phyloP scores from a whole-genome alignment of 2,888 invertebrate genomes.

The Macrophya alboannulata region DNA sequence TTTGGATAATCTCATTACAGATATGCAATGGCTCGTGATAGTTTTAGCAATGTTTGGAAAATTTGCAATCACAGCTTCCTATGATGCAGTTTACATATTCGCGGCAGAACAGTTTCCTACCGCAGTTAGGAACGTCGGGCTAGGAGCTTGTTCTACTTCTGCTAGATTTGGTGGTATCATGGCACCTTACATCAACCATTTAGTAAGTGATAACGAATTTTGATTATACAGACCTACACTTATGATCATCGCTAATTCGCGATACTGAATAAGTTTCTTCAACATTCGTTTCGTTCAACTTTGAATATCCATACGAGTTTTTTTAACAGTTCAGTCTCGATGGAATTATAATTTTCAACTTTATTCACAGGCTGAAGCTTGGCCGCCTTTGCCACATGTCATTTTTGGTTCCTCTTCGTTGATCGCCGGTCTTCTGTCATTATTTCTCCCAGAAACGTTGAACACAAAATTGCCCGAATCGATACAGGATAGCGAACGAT shows the following conservation, averaged over 20 bases:
- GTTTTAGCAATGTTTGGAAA: constrained; percentile 87
- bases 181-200: constrained; percentile 83
- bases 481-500: constrained; percentile 84
- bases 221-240: no score
- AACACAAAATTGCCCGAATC: constrained; percentile 86
- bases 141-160: constrained; percentile 85
- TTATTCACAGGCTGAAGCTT: constrained; percentile 81
- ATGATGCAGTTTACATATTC: constrained; percentile 88
- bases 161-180: constrained; percentile 85
- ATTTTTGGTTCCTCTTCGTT: constrained; percentile 83
- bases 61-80: constrained; percentile 87
- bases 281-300: not conserved
- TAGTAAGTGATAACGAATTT: constrained; percentile 77
- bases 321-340: not conserved
- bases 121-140: constrained; percentile 85
- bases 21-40: constrained; percentile 82
- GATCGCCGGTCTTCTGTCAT: constrained; percentile 82
- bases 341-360: not conserved
- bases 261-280: not conserved
- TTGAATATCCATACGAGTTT: not conserved
- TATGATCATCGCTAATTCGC: not conserved
- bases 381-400: constrained; percentile 83
- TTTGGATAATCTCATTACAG: constrained; percentile 74
- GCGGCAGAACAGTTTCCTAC: constrained; percentile 90
- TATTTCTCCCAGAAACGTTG: constrained; percentile 86